Evolutionary conservation across 2,888 invertebrate genomes (phyloP).

Genomic region (Acheta domesticus): DNA sequence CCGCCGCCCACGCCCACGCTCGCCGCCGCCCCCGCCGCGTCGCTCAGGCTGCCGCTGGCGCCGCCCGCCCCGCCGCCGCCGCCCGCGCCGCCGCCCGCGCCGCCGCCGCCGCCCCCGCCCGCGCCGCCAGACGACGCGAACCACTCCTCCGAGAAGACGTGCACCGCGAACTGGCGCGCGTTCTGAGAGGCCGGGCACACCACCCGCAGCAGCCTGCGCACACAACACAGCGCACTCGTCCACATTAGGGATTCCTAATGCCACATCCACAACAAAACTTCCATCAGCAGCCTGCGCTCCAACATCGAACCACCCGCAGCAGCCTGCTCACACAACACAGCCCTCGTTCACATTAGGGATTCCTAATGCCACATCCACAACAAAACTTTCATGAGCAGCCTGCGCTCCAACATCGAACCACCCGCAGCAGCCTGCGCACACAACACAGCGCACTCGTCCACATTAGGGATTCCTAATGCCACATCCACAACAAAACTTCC

Average conservation of each 20-base stretch:
- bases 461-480: no score
- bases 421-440: constrained; percentile 54
- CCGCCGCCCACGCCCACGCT: constrained; percentile 60
- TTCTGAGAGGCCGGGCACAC: constrained; percentile 71
- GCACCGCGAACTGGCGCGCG: constrained; percentile 64
- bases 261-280: no score
- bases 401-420: no score
- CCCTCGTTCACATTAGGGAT: not conserved
- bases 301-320: no score
- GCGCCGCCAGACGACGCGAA: constrained; percentile 45
- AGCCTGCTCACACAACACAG: no score
- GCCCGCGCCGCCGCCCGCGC: constrained; percentile 67
- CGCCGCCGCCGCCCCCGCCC: constrained; percentile 46
- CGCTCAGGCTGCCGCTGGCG: constrained; percentile 58
- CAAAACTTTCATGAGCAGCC: no score
- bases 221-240: not conserved
- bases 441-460: not conserved
- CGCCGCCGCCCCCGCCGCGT: constrained; percentile 38
- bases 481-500: no score
- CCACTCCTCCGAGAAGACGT: constrained; percentile 81
- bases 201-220: constrained; percentile 56
- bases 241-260: no score
- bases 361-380: no score
- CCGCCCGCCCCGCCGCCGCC: constrained; percentile 67
- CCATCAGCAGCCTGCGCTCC: no score